Percentiles rank a stretch among this genome's conserved stretches.
phyloP scores from a whole-genome alignment of 2,797 vertebrate genomes.

The Gobionotothen gibberifrons region DNA sequence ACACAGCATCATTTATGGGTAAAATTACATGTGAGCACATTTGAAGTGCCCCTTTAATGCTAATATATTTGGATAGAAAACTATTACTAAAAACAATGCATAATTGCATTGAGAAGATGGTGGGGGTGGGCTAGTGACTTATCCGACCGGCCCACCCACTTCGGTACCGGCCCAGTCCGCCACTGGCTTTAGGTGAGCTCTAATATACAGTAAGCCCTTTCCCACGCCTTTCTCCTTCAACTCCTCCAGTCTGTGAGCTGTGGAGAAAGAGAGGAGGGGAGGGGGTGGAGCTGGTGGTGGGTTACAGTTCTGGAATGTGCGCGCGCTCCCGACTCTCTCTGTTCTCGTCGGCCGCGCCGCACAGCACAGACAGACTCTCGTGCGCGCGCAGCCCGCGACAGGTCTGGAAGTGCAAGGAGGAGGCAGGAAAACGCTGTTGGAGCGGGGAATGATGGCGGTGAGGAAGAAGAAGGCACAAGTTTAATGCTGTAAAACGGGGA shows the following conservation, averaged over 20 bases:
- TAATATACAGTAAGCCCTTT: conserved; percentile 51
- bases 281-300: conserved; percentile 59
- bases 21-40: no score
- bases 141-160: no score
- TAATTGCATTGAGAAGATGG: neutral
- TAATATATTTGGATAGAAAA: conserved; percentile 16
- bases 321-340: conserved; percentile 71
- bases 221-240: conserved; percentile 71
- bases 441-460: conserved; percentile 83
- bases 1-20: no score
- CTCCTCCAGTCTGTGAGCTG: conserved; percentile 36
- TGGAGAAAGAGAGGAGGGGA: conserved; percentile 43
- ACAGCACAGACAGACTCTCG: conserved; percentile 37
- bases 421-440: conserved; percentile 66
- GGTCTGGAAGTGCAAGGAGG: conserved; percentile 74
- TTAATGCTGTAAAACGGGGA: conserved; percentile 65
- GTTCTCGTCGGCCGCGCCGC: conserved; percentile 45
- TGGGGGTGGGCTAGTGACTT: no score
- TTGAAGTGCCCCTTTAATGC: neutral
- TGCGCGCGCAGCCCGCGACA: conserved; percentile 78
- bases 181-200: conserved; percentile 32
- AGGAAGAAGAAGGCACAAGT: conserved; percentile 77
- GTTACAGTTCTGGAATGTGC: conserved; percentile 83
- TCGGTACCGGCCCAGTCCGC: no score
- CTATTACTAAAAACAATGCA: conserved; percentile 11